Evolutionary conservation across 2,797 vertebrate genomes (phyloP).

Genomic region (Hipposideros larvatus): DNA sequence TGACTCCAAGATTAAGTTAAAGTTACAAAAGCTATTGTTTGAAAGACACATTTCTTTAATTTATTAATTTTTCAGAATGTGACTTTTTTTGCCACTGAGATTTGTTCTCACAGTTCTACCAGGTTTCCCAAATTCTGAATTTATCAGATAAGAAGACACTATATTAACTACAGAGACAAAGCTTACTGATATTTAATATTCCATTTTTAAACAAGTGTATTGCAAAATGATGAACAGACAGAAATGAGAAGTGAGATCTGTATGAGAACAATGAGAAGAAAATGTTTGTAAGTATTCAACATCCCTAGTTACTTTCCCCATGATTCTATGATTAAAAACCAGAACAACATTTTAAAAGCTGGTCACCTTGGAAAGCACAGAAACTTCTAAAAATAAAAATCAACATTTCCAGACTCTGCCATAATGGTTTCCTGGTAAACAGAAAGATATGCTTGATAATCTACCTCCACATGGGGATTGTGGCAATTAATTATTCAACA

Average conservation of each 20-base stretch:
- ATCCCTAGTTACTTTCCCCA: constrained; percentile 35
- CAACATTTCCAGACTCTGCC: constrained; percentile 67
- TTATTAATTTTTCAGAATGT: not conserved
- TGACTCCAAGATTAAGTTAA: not conserved
- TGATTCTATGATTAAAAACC: constrained; percentile 41
- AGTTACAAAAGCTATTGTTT: not conserved
- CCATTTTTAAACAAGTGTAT: not conserved
- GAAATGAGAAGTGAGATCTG: not conserved
- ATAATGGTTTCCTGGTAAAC: constrained; percentile 81
- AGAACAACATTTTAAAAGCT: not conserved
- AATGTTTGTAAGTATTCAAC: not conserved
- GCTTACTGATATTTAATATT: not conserved
- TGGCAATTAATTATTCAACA: constrained; percentile 83
- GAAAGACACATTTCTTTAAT: not conserved
- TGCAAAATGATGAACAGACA: constrained; percentile 6
- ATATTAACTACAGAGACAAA: not conserved
- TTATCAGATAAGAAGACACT: not conserved
- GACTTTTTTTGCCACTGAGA: not conserved
- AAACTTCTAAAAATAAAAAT: constrained; percentile 80
- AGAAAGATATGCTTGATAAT: constrained; percentile 72
- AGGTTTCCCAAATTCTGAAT: not conserved
- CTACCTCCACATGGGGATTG: constrained; percentile 58
- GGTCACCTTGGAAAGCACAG: constrained; percentile 76
- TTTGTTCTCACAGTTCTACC: not conserved
- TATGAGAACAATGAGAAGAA: not conserved